These are phyloP conservation scores for Siniperca knerii DNA, from an alignment of 2,113 vertebrate genomes.

Conservation along the genomic window DNA sequence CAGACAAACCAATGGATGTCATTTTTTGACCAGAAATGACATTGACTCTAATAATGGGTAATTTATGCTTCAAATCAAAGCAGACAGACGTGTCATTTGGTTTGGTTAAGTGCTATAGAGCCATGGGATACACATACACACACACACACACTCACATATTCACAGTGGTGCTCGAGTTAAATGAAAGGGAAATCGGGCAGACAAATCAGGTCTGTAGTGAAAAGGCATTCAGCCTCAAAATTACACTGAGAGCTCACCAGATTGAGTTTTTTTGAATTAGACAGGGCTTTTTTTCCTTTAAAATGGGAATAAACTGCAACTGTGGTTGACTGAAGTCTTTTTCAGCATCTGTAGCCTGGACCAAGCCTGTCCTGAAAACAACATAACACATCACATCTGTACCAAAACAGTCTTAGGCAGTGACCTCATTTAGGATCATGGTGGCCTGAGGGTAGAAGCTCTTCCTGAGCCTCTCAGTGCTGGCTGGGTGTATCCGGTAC, in stretches of 20 bases:
- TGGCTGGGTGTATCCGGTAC: too few species aligned
- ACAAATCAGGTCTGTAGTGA: conserved; percentile 36
- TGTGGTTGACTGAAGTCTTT: neutral
- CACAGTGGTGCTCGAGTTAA: conserved; percentile 16
- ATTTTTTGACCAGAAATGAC: conserved; percentile 37
- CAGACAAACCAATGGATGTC: conserved; percentile 28
- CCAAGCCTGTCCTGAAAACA: neutral
- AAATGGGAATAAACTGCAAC: neutral
- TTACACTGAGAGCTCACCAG: conserved; percentile 10
- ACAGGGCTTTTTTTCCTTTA: neutral
- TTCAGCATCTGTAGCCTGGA: neutral
- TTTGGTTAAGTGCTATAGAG: conserved; percentile 28
- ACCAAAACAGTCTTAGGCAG: too few species aligned
- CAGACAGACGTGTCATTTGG: conserved; percentile 35
- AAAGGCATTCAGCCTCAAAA: conserved; percentile 35
- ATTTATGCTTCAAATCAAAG: conserved; percentile 33
- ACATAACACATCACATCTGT: neutral
- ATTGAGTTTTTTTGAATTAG: conserved; percentile 18
- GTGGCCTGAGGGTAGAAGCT: neutral
- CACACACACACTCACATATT: conserved; percentile 24
- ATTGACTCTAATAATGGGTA: conserved; percentile 27
- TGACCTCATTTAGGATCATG: too few species aligned
- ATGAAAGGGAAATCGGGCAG: conserved; percentile 47
- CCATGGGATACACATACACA: neutral
- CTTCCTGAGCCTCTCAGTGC: too few species aligned